These are phyloP conservation scores for Falco columbarius DNA, from an alignment of 2,797 vertebrate genomes.

Conservation along the genomic window DNA sequence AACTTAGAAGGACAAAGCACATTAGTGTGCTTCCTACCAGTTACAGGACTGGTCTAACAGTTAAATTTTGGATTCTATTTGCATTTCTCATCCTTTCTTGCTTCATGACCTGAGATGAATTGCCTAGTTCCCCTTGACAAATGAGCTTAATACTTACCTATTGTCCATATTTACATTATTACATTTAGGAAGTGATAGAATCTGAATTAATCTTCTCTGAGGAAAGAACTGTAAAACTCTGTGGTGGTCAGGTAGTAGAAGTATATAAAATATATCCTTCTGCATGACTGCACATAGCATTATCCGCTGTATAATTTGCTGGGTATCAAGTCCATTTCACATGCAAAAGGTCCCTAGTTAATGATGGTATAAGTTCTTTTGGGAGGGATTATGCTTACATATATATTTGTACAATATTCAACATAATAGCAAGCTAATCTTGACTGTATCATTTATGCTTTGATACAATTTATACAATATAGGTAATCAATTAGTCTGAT, in stretches of 20 bases:
- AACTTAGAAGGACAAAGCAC: conserved; percentile 29
- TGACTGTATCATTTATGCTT: conserved; percentile 4
- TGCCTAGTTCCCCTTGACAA: conserved; percentile 22
- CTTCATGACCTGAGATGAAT: conserved; percentile 25
- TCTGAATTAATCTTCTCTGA: conserved; percentile 30
- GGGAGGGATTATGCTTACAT: conserved; percentile 21
- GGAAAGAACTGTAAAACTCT: conserved; percentile 15
- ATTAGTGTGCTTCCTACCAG: background rate
- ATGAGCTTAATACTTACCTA: conserved; percentile 31
- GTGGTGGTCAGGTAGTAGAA: background rate
- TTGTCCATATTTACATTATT: conserved; percentile 46
- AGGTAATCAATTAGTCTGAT: conserved; percentile 53
- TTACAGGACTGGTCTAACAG: background rate
- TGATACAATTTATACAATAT: conserved; percentile 7
- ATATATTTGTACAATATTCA: conserved; percentile 16
- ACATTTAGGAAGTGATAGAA: conserved; percentile 2
- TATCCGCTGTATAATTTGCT: background rate
- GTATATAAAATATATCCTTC: conserved; percentile 26
- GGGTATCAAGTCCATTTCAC: conserved; percentile 17
- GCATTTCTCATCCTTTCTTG: background rate
- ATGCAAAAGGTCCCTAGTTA: conserved; percentile 1
- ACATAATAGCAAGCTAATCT: background rate
- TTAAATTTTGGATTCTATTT: conserved; percentile 15
- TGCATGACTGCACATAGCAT: conserved; percentile 25
- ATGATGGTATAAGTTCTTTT: background rate